These are phyloP conservation scores for Melanchra persicariae DNA, from an alignment of 2,888 invertebrate species.

Conservation along the genomic window DNA sequence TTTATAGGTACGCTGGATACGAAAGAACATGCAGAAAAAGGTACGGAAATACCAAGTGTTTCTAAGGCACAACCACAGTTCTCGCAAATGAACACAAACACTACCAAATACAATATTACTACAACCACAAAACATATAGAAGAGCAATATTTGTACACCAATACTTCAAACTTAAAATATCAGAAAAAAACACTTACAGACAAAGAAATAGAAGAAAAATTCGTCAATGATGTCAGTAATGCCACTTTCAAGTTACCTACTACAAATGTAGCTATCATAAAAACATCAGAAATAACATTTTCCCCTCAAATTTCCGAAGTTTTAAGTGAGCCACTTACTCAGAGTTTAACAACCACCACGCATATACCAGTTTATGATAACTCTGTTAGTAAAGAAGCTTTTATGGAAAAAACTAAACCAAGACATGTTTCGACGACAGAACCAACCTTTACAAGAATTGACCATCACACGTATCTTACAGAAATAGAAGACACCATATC, in stretches of 20 bases:
- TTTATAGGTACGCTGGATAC: not conserved
- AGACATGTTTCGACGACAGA: not conserved
- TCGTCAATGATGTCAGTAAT: not conserved
- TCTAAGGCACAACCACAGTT: not conserved
- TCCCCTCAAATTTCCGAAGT: not conserved
- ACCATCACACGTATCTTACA: not conserved
- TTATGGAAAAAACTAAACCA: not conserved
- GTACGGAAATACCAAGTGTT: not conserved
- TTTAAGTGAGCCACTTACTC: not conserved
- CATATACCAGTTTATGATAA: not conserved
- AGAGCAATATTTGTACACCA: not conserved
- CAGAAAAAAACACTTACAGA: not conserved
- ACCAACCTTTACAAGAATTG: not conserved
- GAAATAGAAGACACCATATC: not conserved
- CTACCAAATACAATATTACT: conserved; percentile 2
- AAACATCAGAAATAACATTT: not conserved
- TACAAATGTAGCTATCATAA: not conserved
- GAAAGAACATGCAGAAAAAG: too few species aligned
- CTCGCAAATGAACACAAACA: conserved; percentile 2
- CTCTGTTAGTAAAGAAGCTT: not conserved
- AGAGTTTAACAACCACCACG: not conserved
- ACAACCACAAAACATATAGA: not conserved
- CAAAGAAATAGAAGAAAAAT: not conserved
- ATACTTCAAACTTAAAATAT: not conserved
- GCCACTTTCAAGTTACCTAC: not conserved